These are phyloP conservation scores for Augiades crinisus DNA, from an alignment of 2,888 invertebrate species.

Conservation along the genomic window DNA sequence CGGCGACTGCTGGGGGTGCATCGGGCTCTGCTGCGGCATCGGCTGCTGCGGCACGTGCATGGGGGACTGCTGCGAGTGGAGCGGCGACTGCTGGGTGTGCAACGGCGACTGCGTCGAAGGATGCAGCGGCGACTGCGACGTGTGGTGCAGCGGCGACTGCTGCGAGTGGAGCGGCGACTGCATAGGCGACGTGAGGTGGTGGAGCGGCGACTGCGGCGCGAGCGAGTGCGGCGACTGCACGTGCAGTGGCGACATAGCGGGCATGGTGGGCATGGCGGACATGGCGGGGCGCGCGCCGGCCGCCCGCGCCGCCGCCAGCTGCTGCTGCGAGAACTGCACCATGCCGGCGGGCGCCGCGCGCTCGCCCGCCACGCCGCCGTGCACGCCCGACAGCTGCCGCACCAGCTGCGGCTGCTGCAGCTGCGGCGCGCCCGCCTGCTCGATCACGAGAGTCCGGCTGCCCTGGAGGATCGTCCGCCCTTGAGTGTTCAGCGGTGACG, in stretches of 20 bases:
- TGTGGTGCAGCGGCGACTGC: conserved; percentile 65
- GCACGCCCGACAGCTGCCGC: conserved; percentile 53
- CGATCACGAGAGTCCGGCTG: conserved; percentile 67
- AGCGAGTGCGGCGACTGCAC: conserved; percentile 56
- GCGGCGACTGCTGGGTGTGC: conserved; percentile 55
- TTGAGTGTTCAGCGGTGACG: conserved; percentile 60
- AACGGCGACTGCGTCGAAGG: conserved; percentile 62
- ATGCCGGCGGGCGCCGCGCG: conserved; percentile 54
- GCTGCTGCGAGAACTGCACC: conserved; percentile 61
- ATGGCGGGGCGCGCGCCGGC: conserved; percentile 46
- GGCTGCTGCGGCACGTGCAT: conserved; percentile 55
- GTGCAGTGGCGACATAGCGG: conserved; percentile 67
- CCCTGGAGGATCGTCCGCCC: conserved; percentile 56
- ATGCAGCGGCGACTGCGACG: conserved; percentile 62
- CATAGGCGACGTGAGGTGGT: conserved; percentile 55
- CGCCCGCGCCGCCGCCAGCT: conserved; percentile 44
- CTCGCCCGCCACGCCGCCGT: conserved; percentile 55
- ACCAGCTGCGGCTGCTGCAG: conserved; percentile 65
- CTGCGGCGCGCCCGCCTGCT: conserved; percentile 60
- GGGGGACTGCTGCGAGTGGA: conserved; percentile 55
- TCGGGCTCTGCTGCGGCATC: conserved; percentile 55
- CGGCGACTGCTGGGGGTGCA: conserved; percentile 53
- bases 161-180: conserved; percentile 67
- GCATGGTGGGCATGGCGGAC: conserved; percentile 49
- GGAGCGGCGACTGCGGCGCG: conserved; percentile 46